phyloP scores from a whole-genome alignment of 2,113 vertebrate species.

The Emberiza fucata region DNA sequence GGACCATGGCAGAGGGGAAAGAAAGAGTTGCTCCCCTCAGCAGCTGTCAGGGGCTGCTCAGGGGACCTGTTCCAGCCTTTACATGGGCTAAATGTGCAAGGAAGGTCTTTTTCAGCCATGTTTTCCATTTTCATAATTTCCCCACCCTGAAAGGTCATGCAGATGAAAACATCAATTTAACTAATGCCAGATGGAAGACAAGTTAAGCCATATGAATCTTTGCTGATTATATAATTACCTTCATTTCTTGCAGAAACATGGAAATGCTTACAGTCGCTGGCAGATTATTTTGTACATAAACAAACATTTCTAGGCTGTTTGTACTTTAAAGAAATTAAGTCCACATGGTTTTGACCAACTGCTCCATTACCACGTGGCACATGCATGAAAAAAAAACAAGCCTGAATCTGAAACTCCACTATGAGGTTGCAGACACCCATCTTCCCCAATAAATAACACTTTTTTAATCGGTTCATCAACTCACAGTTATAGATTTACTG shows the following conservation, averaged over 20 bases:
- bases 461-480: not conserved
- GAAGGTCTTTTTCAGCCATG: not conserved
- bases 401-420: not conserved
- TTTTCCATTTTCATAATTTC: not conserved
- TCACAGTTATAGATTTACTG: not conserved
- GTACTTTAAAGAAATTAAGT: conserved; percentile 35
- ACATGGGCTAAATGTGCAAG: not conserved
- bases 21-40: not conserved
- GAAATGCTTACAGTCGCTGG: conserved; percentile 5
- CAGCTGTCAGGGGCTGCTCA: not conserved
- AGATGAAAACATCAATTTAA: conserved; percentile 36
- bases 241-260: conserved; percentile 14
- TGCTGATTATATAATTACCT: conserved; percentile 28
- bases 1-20: not conserved
- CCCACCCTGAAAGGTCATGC: not conserved
- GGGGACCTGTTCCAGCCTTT: not conserved
- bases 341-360: conserved; percentile 12
- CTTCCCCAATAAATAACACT: not conserved
- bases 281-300: conserved; percentile 1
- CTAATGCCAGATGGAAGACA: conserved; percentile 34
- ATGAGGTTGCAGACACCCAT: not conserved
- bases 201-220: conserved; percentile 41
- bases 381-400: not conserved
- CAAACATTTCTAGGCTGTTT: conserved; percentile 36
- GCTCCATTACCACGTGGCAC: not conserved